Percentiles rank a stretch among this genome's conserved stretches.
Evolutionary conservation across 2,113 vertebrate species (phyloP).

Genomic region (Labrus mixtus): DNA sequence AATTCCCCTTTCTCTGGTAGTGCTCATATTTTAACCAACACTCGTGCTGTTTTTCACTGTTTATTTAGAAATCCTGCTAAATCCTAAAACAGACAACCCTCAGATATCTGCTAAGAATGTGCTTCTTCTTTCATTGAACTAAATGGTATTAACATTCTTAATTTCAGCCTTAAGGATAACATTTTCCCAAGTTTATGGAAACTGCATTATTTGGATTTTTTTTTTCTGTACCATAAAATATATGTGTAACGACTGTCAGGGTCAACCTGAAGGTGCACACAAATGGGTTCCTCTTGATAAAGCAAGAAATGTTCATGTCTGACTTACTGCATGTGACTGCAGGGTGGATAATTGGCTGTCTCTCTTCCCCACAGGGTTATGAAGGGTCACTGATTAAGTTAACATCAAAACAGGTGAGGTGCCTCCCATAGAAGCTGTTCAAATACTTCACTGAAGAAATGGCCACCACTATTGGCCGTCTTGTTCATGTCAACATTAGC

Average conservation of each 20-base stretch:
- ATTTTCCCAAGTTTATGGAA: background rate
- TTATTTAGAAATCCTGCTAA: slow-evolving; percentile 32
- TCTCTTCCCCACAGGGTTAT: slow-evolving; percentile 91
- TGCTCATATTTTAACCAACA: slow-evolving; percentile 19
- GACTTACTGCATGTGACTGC: slow-evolving; percentile 77
- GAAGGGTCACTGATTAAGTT: slow-evolving; percentile 99
- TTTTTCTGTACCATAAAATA: slow-evolving; percentile 6
- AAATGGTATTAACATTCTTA: background rate
- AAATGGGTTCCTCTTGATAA: slow-evolving; percentile 40
- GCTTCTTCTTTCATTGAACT: background rate
- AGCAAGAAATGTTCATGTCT: slow-evolving; percentile 61
- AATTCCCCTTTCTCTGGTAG: slow-evolving; percentile 45
- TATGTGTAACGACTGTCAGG: background rate
- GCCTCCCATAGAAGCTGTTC: slow-evolving; percentile 30
- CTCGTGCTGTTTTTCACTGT: slow-evolving; percentile 1
- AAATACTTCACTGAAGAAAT: slow-evolving; percentile 25
- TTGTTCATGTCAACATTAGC: background rate
- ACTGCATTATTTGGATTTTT: slow-evolving; percentile 11
- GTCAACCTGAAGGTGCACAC: slow-evolving; percentile 28
- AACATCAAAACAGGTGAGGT: slow-evolving; percentile 97
- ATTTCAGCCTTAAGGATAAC: background rate
- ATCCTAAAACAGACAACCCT: background rate
- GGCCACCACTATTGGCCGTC: background rate
- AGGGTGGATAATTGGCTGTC: slow-evolving; percentile 78
- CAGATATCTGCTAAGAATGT: background rate